phyloP scores from a whole-genome alignment of 2,888 invertebrate genomes.

The Ophion ellenae region DNA sequence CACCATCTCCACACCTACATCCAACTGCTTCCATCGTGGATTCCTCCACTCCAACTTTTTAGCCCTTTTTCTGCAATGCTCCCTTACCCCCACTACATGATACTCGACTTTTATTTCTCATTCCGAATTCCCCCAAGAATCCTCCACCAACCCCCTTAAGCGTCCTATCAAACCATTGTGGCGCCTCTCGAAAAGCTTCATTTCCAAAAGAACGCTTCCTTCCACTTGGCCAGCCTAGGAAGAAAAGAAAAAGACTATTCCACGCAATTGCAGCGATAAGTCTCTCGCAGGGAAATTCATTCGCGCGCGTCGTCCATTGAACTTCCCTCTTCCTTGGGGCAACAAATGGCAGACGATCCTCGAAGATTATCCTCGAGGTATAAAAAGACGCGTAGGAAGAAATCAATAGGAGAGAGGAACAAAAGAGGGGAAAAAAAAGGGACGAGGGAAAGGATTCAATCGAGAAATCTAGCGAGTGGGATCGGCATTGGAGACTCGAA shows the following conservation, averaged over 20 bases:
- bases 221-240: too few species aligned
- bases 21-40: neutral
- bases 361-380: neutral
- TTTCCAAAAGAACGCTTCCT: too few species aligned
- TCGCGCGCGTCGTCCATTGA: neutral
- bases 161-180: too few species aligned
- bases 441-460: slow-evolving; percentile 31
- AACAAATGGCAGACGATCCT: slow-evolving; percentile 25
- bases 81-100: slow-evolving; percentile 41
- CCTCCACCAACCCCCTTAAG: too few species aligned
- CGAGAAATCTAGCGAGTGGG: slow-evolving; percentile 36
- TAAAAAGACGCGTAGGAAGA: slow-evolving; percentile 12
- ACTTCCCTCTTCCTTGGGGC: slow-evolving; percentile 51
- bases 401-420: slow-evolving; percentile 32
- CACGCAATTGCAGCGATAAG: too few species aligned
- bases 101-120: slow-evolving; percentile 47
- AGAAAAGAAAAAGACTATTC: neutral
- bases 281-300: neutral
- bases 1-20: neutral
- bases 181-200: too few species aligned
- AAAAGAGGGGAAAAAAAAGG: neutral
- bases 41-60: neutral
- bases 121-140: slow-evolving; percentile 68
- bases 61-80: slow-evolving; percentile 47
- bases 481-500: slow-evolving; percentile 33